phyloP scores from a whole-genome alignment of 2,797 vertebrate species.

The Notoglanidium macrostoma region DNA sequence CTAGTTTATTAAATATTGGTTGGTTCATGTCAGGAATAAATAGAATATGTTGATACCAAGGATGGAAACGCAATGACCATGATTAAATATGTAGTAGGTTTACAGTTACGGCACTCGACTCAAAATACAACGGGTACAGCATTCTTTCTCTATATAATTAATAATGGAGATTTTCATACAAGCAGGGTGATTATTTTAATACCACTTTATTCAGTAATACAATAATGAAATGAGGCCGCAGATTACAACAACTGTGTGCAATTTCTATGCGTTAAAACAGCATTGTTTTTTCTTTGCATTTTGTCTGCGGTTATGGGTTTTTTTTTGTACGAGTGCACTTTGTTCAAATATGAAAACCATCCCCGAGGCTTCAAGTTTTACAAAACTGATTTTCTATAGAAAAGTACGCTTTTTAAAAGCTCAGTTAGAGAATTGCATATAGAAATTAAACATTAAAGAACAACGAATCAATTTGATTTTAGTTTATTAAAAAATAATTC shows the following conservation, averaged over 20 bases:
- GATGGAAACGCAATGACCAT: background rate
- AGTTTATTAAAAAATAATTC: background rate
- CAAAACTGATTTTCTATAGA: background rate
- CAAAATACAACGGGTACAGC: background rate
- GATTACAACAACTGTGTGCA: background rate
- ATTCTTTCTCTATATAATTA: background rate
- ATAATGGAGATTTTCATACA: background rate
- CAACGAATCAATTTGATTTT: background rate
- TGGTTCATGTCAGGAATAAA: background rate
- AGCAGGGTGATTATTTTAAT: background rate
- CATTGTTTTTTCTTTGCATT: background rate
- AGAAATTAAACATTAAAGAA: background rate
- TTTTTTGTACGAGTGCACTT: background rate
- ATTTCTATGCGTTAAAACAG: background rate
- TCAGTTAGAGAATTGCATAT: background rate
- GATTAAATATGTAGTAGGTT: conserved; percentile 25
- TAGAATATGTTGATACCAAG: background rate
- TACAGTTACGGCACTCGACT: conserved; percentile 22
- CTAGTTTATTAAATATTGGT: background rate
- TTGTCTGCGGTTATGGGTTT: background rate
- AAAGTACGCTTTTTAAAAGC: too few relatives aligned
- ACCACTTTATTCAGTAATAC: background rate
- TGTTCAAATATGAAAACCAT: background rate
- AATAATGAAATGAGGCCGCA: background rate
- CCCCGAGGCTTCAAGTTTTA: too few relatives aligned